These are phyloP conservation scores for Carterocephalus palaemon DNA, from an alignment of 2,888 invertebrate genomes.

Conservation along the genomic window DNA sequence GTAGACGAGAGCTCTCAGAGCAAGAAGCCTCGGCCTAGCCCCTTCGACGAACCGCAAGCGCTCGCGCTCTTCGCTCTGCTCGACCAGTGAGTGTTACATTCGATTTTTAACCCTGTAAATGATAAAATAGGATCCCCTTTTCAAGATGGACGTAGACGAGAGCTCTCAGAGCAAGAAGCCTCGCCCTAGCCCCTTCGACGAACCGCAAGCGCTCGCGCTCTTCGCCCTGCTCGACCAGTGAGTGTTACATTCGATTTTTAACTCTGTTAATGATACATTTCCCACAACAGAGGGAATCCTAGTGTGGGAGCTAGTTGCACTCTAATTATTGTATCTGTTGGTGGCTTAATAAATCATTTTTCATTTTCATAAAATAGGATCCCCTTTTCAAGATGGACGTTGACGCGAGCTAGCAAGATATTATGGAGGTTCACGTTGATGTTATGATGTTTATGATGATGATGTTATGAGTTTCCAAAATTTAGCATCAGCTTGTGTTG, in stretches of 20 bases:
- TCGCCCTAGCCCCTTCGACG: slow-evolving; percentile 49
- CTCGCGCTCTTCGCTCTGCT: slow-evolving; percentile 65
- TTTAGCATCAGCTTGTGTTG: too few relatives aligned
- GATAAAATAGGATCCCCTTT: too few relatives aligned
- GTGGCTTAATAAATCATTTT: too few relatives aligned
- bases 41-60: slow-evolving; percentile 64
- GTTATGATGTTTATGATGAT: too few relatives aligned
- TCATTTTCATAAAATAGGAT: too few relatives aligned
- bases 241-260: slow-evolving; percentile 37
- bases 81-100: slow-evolving; percentile 61
- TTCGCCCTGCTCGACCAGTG: slow-evolving; percentile 70
- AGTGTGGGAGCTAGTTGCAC: too few relatives aligned
- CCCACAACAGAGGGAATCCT: too few relatives aligned
- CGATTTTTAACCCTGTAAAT: too few relatives aligned
- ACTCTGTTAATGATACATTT: too few relatives aligned
- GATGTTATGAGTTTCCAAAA: too few relatives aligned
- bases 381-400: slow-evolving; percentile 61
- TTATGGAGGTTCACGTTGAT: too few relatives aligned
- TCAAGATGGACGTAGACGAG: slow-evolving; percentile 58
- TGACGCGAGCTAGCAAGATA: slow-evolving; percentile 44
- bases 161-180: slow-evolving; percentile 38
- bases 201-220: slow-evolving; percentile 64
- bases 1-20: slow-evolving; percentile 47
- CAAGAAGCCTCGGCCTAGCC: slow-evolving; percentile 40
- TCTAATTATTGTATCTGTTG: too few relatives aligned